A percentile compares a stretch with the other conserved stretches of the same genome.
phyloP scores from a whole-genome alignment of 2,888 invertebrate genomes.

The Dicycla oo region DNA sequence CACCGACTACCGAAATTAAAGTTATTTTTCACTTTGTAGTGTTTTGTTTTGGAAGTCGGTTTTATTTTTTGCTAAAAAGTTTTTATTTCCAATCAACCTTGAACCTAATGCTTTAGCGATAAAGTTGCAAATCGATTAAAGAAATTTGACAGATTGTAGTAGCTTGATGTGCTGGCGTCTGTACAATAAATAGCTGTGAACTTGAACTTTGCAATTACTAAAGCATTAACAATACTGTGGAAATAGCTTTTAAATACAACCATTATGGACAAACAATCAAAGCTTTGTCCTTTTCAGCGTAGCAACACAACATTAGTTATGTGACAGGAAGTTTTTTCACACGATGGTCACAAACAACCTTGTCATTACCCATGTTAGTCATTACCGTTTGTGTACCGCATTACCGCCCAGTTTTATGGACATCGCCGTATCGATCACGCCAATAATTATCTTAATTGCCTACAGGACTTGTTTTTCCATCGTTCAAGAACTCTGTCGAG shows the following conservation, averaged over 20 bases:
- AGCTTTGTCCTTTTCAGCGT: slow-evolving; percentile 5
- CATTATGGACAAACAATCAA: slow-evolving; percentile 8
- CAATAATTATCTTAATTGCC: slow-evolving; percentile 46
- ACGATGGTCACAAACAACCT: slow-evolving; percentile 47
- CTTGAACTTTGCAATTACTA: neutral
- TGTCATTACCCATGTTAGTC: slow-evolving; percentile 51
- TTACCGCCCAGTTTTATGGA: slow-evolving; percentile 41
- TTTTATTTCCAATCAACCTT: too few relatives aligned
- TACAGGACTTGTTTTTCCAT: slow-evolving; percentile 38
- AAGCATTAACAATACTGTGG: neutral
- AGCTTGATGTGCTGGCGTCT: too few relatives aligned
- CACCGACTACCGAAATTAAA: too few relatives aligned
- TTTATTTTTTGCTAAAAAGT: too few relatives aligned
- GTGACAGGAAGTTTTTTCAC: slow-evolving; percentile 52
- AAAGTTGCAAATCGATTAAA: too few relatives aligned
- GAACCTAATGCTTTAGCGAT: too few relatives aligned
- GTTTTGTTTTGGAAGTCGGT: too few relatives aligned
- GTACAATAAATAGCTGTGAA: too few relatives aligned
- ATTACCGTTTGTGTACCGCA: slow-evolving; percentile 38
- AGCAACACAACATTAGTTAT: slow-evolving; percentile 41
- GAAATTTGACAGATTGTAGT: too few relatives aligned
- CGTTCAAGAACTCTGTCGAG: slow-evolving; percentile 4
- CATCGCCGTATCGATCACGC: slow-evolving; percentile 46
- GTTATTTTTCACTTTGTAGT: too few relatives aligned
- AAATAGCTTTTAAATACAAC: slow-evolving; percentile 8